phyloP scores from a whole-genome alignment of 2,797 vertebrate species.

The Pangasius sanitwongsei region DNA sequence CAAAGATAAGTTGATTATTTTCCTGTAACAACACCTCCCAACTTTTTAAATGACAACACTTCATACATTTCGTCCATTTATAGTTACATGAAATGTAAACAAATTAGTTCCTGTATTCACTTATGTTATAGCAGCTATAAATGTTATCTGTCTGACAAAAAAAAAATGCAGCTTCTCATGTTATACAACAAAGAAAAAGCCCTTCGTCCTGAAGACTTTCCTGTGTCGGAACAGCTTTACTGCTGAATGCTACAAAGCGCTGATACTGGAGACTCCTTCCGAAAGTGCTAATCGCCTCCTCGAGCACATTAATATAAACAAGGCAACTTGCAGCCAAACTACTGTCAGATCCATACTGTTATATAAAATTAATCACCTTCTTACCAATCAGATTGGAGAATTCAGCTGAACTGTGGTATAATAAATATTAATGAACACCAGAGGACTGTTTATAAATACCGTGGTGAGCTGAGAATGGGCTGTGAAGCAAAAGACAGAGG shows the following conservation, averaged over 20 bases:
- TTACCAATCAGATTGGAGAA: not conserved
- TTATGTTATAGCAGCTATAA: not conserved
- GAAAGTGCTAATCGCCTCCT: not conserved
- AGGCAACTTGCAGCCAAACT: not conserved
- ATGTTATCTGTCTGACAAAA: not conserved
- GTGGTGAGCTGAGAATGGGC: not conserved
- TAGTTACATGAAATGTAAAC: not conserved
- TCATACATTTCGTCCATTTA: not conserved
- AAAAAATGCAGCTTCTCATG: not conserved
- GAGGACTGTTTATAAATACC: not conserved
- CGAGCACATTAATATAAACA: not conserved
- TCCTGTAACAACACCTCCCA: not conserved
- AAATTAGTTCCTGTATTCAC: not conserved
- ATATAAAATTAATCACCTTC: not conserved
- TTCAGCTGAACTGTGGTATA: not conserved
- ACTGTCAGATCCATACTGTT: not conserved
- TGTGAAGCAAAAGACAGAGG: not conserved
- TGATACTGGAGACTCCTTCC: not conserved
- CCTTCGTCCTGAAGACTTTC: not conserved
- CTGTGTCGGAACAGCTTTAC: not conserved
- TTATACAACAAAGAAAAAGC: not conserved
- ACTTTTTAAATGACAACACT: not conserved
- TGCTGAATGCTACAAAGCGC: not conserved
- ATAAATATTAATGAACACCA: constrained; percentile 4
- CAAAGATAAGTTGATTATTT: not conserved